A percentile compares a stretch with the other conserved stretches of the same genome.
These are phyloP conservation scores for Odocoileus virginianus DNA, from an alignment of 2,113 vertebrate species.

Conservation along the genomic window DNA sequence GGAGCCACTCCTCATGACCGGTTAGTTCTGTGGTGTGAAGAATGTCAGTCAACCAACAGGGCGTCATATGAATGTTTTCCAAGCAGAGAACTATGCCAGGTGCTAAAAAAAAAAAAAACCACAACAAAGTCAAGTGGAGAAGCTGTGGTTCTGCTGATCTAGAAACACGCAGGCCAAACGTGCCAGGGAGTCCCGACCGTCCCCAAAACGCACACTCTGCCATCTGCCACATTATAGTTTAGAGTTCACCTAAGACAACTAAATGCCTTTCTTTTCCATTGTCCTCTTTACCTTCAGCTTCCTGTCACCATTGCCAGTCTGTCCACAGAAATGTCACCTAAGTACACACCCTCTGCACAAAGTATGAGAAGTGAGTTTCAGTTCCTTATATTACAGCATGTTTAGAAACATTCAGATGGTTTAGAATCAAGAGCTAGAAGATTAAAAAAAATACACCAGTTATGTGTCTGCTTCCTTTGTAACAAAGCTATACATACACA, in stretches of 20 bases:
- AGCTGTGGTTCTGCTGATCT: neutral
- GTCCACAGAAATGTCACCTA: neutral
- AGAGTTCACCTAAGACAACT: constrained; percentile 18
- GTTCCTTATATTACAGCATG: neutral
- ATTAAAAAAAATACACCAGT: neutral
- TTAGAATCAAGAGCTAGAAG: constrained; percentile 30
- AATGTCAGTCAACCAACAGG: neutral
- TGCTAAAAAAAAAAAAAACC: neutral
- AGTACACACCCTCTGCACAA: neutral
- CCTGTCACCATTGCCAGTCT: neutral
- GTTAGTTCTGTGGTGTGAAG: neutral
- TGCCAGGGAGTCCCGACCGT: neutral
- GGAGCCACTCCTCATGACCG: constrained; percentile 16
- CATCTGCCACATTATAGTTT: neutral
- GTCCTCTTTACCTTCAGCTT: constrained; percentile 1
- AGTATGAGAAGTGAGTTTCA: neutral
- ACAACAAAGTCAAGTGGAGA: neutral
- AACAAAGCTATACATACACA: neutral
- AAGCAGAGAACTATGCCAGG: neutral
- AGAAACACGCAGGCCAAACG: neutral
- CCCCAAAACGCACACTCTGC: neutral
- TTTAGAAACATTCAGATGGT: constrained; percentile 31
- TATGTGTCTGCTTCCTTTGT: neutral
- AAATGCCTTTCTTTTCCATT: neutral
- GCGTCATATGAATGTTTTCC: neutral